Evolutionary conservation across 2,113 vertebrate genomes (phyloP).

Genomic region (Brachypteracias leptosomus): DNA sequence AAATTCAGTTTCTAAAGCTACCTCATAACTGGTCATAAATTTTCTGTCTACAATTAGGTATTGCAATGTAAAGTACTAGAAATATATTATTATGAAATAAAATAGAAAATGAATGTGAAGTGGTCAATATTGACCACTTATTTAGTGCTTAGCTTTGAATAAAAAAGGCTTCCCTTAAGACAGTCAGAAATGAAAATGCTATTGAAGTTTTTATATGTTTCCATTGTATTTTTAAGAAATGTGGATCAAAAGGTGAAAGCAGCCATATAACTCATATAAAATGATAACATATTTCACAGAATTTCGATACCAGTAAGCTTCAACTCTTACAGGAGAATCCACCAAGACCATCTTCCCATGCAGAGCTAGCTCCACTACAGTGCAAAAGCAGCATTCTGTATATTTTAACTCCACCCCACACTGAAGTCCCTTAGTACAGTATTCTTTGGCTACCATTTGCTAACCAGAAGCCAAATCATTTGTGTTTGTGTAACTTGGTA

Average conservation of each 20-base stretch:
- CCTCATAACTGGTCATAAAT: not conserved
- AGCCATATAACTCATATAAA: not conserved
- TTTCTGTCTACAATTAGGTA: not conserved
- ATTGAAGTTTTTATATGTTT: not conserved
- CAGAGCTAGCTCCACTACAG: not conserved
- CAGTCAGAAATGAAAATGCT: not conserved
- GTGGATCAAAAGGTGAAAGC: not conserved
- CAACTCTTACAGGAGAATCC: not conserved
- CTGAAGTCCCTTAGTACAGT: not conserved
- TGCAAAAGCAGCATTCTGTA: not conserved
- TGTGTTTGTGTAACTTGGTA: conserved; percentile 56
- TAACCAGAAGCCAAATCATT: conserved; percentile 46
- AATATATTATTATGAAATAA: not conserved
- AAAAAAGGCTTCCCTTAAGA: not conserved
- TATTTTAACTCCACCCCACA: not conserved
- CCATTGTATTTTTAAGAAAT: not conserved
- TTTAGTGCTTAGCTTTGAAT: not conserved
- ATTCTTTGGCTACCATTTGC: conserved; percentile 20
- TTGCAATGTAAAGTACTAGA: not conserved
- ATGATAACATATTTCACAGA: not conserved
- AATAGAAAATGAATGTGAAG: not conserved
- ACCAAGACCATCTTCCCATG: not conserved
- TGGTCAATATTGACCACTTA: not conserved
- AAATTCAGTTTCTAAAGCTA: not conserved
- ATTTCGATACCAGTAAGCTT: not conserved